Evolutionary conservation across 2,888 invertebrate genomes (phyloP).

Genomic region (Cyclophora punctaria): DNA sequence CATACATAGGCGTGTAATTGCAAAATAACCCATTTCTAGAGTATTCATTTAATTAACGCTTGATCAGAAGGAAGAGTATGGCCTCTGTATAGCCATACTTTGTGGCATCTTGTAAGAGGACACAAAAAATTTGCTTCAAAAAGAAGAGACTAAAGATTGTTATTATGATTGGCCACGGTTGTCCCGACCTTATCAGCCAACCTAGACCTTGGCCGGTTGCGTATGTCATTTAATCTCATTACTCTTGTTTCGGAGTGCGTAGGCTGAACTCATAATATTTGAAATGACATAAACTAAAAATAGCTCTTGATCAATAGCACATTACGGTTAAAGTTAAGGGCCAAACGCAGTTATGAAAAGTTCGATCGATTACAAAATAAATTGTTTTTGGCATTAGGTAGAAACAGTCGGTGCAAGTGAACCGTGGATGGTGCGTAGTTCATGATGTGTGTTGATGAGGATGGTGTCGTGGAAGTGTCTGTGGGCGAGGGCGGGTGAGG

Average conservation of each 20-base stretch:
- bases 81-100: too few species aligned
- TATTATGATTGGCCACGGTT: conserved; percentile 8
- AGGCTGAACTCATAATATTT: conserved; percentile 4
- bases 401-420: neutral
- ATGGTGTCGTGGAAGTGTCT: conserved; percentile 19
- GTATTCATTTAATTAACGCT: too few species aligned
- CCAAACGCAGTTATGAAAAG: neutral
- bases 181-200: conserved; percentile 36
- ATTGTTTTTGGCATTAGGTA: neutral
- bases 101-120: too few species aligned
- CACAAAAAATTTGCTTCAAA: too few species aligned
- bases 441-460: conserved; percentile 33
- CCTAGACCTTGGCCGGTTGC: conserved; percentile 42
- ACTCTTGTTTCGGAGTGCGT: conserved; percentile 16
- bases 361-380: neutral
- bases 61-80: too few species aligned
- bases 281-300: neutral
- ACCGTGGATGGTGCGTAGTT: neutral
- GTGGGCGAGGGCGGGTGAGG: conserved; percentile 45
- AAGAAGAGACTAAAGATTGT: too few species aligned
- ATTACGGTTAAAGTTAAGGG: too few species aligned
- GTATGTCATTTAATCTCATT: conserved; percentile 29
- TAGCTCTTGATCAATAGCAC: too few species aligned
- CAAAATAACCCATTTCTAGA: too few species aligned
- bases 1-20: neutral